phyloP scores from a whole-genome alignment of 2,888 invertebrate genomes.

The Adelphocoris suturalis region DNA sequence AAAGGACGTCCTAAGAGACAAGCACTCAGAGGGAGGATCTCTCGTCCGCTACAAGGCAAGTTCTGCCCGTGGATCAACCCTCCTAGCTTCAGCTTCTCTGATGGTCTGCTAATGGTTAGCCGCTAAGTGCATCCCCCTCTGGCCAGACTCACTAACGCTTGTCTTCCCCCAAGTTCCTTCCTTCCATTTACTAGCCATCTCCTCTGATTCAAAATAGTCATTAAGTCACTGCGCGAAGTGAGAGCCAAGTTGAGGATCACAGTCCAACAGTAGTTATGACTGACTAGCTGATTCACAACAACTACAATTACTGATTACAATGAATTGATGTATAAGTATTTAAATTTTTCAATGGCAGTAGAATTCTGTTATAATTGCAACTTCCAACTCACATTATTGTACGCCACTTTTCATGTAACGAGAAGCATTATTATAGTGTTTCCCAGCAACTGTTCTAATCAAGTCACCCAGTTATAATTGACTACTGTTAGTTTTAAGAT shows the following conservation, averaged over 20 bases:
- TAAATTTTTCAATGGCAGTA: too few species aligned
- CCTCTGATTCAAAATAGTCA: neutral
- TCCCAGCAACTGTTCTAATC: too few species aligned
- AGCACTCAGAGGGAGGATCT: neutral
- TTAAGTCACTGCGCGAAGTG: neutral
- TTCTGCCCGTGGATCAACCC: conserved; percentile 63
- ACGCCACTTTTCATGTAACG: too few species aligned
- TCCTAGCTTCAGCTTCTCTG: conserved; percentile 22
- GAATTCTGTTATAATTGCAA: too few species aligned
- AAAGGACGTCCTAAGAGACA: conserved; percentile 45
- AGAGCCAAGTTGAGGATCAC: neutral
- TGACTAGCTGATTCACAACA: too few species aligned
- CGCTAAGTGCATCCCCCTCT: conserved; percentile 41
- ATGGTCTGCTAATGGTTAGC: conserved; percentile 59
- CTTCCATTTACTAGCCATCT: conserved; percentile 26
- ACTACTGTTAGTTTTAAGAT: too few species aligned
- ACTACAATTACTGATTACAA: too few species aligned
- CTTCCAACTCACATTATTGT: too few species aligned
- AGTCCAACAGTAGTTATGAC: neutral
- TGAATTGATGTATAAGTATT: too few species aligned
- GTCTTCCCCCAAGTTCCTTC: conserved; percentile 15
- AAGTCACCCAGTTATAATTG: too few species aligned
- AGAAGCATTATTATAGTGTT: too few species aligned
- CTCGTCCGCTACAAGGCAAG: conserved; percentile 35
- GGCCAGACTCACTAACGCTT: neutral